A percentile compares a stretch with the other conserved stretches of the same genome.
These are phyloP conservation scores for Palythoa grandiflora DNA, from an alignment of 92 coral and sea anemone genomes.

Conservation along the genomic window DNA sequence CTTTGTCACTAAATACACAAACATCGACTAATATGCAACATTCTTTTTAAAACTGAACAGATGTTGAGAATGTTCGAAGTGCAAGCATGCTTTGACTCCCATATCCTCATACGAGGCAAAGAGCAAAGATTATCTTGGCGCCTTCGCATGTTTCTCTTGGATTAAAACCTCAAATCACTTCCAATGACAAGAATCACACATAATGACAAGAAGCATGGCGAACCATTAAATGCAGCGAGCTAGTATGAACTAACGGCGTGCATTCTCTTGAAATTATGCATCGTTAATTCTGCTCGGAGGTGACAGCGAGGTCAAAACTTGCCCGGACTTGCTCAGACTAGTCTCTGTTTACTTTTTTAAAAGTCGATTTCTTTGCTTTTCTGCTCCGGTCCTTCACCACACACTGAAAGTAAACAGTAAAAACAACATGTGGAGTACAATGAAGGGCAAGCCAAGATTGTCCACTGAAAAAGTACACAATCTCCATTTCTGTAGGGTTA, in stretches of 20 bases:
- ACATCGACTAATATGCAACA: too few relatives aligned
- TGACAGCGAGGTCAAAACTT: background rate
- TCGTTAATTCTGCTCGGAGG: background rate
- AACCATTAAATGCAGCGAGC: slow-evolving; percentile 21
- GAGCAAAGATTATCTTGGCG: background rate
- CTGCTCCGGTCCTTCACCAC: background rate
- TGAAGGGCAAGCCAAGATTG: slow-evolving; percentile 18
- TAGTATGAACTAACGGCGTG: background rate
- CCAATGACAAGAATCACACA: background rate
- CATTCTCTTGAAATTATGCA: slow-evolving; percentile 14
- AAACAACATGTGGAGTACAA: slow-evolving; percentile 23
- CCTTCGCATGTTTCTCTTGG: background rate
- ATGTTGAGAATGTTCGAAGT: background rate
- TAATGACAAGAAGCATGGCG: slow-evolving; percentile 10
- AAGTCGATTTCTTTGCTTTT: background rate
- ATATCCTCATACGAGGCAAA: background rate
- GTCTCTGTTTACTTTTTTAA: slow-evolving; percentile 24
- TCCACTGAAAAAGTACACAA: background rate
- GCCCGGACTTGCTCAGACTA: background rate
- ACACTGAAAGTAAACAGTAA: slow-evolving; percentile 31
- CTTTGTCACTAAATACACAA: too few relatives aligned
- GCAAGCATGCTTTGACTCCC: background rate
- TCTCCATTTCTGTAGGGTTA: background rate
- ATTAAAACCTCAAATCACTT: slow-evolving; percentile 14
- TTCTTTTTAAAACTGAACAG: too few relatives aligned